Evolutionary conservation across 2,113 vertebrate genomes (phyloP), one percentile per base, ranked within the genome.

Genomic region (Cyprinodon tularosa): DNA sequence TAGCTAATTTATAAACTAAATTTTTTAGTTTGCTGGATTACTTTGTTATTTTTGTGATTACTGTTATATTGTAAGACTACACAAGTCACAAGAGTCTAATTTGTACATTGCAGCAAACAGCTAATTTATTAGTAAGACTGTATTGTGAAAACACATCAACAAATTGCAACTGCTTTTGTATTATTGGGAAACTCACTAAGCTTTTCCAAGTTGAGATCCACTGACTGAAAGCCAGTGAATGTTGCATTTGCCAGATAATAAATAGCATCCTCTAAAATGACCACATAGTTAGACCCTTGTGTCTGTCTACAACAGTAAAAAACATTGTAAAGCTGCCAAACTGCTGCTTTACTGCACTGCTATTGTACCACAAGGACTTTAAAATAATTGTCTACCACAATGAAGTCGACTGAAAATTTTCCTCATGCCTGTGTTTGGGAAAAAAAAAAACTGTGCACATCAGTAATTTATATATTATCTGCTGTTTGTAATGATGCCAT

Each of bases 381-480:
- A 65, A 57, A 79, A 48, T 36, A 40, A n/a, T 82, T 72, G 48
- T 76, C 53, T 59, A 67, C 62, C 40, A 60, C 62, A 63, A 76
- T 9, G 62, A 50, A 68, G 68, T 62, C 68, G 59, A 59, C 50
- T 72, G 80, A 48, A 57, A 72, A 65, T 44, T 80, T 60, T 81
- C 81, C 74, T 85, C 45, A 78, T 47, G 69, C 40, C 68, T 62
- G 57, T 67, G 68, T 76, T 78, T 87, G 84, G 63, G 77, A 53
- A 84, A 83, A 36, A 68, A 71, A 84, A 83, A 36, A 68, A 71
- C 83, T 72, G 72, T 77, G 70, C 76, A 74, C 42, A 47, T 36
- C 36, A 68, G 45, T 77, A 48, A 10, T 83, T 86, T 89, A 71
- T 90, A 83, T 88, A 86, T 85, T 74, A 68, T 81, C 80, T 83